Evolutionary conservation across 2,888 invertebrate species (phyloP), one percentile per base, ranked within the genome.

Genomic region (Cephus spinipes): DNA sequence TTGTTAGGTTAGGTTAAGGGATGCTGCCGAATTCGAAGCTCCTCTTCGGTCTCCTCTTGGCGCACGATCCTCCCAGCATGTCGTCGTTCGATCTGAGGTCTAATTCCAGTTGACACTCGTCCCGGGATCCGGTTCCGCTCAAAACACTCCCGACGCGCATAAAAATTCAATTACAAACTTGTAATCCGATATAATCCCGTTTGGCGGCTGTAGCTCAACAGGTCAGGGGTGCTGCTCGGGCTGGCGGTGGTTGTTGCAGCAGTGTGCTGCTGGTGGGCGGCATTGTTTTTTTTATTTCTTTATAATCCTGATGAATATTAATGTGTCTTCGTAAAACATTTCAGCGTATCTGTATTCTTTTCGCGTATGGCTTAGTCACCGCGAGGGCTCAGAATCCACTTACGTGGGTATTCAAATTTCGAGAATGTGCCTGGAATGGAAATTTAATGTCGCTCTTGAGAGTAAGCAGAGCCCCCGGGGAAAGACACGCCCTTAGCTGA

Each of bases 241-340:
- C 85, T 85, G 85, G 83, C 73, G 75, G 76, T 69, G 55, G 78
- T 69, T 88, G 36, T 30, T 33, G 23, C 31, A 32, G 32, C 69
- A 11, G 69, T 30, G 69, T 69, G 31, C 69, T 32, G 69, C 69
- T 76, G 75, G 78, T 74, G 75, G 78, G 68, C 78, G 68, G 78
- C 77, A 82, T 87, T 86, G 87, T 87, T 88, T 87, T 36, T 35
- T 34, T 87, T 86, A 86, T 87, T 88, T 87, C 15, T 84, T 86
- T 85, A 87, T 89, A 88, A 90, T 90, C 87, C 88, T 88, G 87
- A 88, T 89, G 90, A 90, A 90, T 91, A 91, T 90, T 90, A 91
- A 91, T 90, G 89, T 83, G 82, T 85, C 34, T 34, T 81, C 83
- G 83, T 81, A 79, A 82, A 84, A 85, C 83, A 85, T 83, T 85